Evolutionary conservation across 2,113 vertebrate species (phyloP), one percentile per base, ranked within the genome.

Genomic region (Sander lucioperca): DNA sequence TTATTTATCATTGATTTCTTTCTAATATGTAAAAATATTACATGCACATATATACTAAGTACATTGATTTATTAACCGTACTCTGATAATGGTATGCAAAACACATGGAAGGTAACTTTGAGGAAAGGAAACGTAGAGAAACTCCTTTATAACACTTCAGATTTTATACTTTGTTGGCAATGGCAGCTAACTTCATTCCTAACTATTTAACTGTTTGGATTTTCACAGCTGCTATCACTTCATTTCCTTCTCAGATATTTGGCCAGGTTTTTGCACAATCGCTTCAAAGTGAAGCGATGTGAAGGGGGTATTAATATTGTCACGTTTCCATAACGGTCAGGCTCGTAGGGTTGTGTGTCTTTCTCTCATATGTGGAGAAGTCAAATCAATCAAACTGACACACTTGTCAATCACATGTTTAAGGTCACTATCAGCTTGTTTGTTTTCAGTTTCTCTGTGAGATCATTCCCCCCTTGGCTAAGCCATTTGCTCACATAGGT

Each of bases 291-390:
- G 11, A 78, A 57, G 48, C 56, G 7, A 30, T 65, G 36, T 57
- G 5, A 83, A 48, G 27, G 19, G 14, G 54, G 56, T 51, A 82
- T 85, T 82, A 82, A 87, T 92, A 90, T 92, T 94, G 90, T 87
- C 79, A 77, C 25, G 54, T 92, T 88, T 85, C 88, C 69, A 75
- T 77, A 85, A 67, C 66, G 78, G 78, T 66, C 39, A 12, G 45
- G 47, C 48, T 67, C 19, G 10, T 47, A 45, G 77, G 84, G 33
- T 6, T 6, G 69, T 80, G 76, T 81, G 67, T 81, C 71, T 58
- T 47, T 67, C 61, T 71, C 62, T 10, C 23, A 47, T 75, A 11
- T 63, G 45, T 12, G 66, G 48, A 76, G 67, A 54, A 11, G 51
- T 75, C 65, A 25, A 39, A 23, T 56, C 69, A 56, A 64, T 63